Base-by-base conservation (phyloP, 2,797 vertebrate genomes). In the Brachyrhaphis roseni region DNA sequence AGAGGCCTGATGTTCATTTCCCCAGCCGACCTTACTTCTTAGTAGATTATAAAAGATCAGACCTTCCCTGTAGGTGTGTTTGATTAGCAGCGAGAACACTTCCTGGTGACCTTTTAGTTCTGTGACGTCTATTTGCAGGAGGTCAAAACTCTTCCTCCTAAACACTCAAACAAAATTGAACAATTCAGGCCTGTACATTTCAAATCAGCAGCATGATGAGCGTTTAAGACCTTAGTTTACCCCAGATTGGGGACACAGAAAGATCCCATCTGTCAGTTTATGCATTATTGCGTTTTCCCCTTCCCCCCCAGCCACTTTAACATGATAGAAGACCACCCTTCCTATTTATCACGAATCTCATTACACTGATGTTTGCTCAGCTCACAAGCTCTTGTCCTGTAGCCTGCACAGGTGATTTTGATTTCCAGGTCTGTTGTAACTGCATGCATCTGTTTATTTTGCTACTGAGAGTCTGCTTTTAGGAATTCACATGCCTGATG, bases 191-290 rank as follows among this genome's bases (percentile, higher is more conserved):
- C 11, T 84, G 78, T 87, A 84, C 53, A 84, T 82, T 87, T 82
- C 83, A 89, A 77, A 87, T 85, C 82, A 62, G 76, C 76, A 66
- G 70, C 75, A 6, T 62, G 77, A 51, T 72, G 43, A 46, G 77
- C 83, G 49, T 78, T 72, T 53, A 26, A 83, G 70, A 72, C 87
- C 2, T 55, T 11, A 76, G 79, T 83, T 82, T 77, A 72, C 47
- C 77, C 62, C 80, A 87, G 86, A 88, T 85, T 83, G 80, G 83
- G 82, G 81, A 81, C 83, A 78, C 77, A 72, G 74, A 87, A 82
- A 51, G 87, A 82, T 91, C 90, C 91, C 91, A 90, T 94, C 91
- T 93, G 92, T 94, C 86, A 82, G 79, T 91, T 86, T 85, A 70
- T 81, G 84, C 85, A 83, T 93, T 93, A 90, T 93, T 92, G 82